phyloP scores from a whole-genome alignment of 2,888 invertebrate species.

The Lissonota sp. region DNA sequence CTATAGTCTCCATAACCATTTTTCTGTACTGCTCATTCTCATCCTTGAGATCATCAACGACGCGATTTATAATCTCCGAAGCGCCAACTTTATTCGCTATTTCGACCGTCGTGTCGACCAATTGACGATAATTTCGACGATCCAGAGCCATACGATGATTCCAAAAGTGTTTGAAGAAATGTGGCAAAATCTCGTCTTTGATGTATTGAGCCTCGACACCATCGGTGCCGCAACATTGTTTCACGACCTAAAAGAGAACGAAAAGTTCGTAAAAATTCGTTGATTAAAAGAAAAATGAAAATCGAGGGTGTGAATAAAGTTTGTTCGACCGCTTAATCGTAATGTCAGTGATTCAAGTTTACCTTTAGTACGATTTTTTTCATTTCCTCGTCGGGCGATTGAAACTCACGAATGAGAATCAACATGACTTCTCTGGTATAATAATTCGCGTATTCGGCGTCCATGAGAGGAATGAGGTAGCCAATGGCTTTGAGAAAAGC shows the following conservation, averaged over 20 bases:
- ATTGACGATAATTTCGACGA: constrained; percentile 95
- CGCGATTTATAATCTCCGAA: constrained; percentile 98
- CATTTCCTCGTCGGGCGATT: constrained; percentile 99
- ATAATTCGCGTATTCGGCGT: constrained; percentile 99
- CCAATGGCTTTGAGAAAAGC: constrained; percentile 99
- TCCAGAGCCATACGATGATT: constrained; percentile 99
- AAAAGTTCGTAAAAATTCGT: no score
- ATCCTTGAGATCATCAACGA: constrained; percentile 99
- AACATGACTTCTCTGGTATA: constrained; percentile 99
- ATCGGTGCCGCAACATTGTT: constrained; percentile 99
- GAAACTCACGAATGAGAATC: constrained; percentile 99
- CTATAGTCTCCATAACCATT: constrained; percentile 99
- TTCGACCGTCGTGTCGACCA: constrained; percentile 99
- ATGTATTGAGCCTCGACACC: constrained; percentile 99
- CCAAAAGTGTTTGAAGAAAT: constrained; percentile 99
- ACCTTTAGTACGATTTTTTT: constrained; percentile 99
- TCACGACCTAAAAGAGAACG: constrained; percentile 90
- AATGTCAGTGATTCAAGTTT: constrained; percentile 56
- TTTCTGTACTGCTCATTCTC: constrained; percentile 99
- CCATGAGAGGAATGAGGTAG: constrained; percentile 99
- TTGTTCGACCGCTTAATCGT: no score
- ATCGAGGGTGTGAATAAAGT: no score
- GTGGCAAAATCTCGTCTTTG: constrained; percentile 99
- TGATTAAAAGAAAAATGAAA: no score
- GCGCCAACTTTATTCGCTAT: constrained; percentile 99